Evolutionary conservation across 2,113 vertebrate species (phyloP), one percentile per base, ranked within the genome.

Genomic region (Hypomesus transpacificus): DNA sequence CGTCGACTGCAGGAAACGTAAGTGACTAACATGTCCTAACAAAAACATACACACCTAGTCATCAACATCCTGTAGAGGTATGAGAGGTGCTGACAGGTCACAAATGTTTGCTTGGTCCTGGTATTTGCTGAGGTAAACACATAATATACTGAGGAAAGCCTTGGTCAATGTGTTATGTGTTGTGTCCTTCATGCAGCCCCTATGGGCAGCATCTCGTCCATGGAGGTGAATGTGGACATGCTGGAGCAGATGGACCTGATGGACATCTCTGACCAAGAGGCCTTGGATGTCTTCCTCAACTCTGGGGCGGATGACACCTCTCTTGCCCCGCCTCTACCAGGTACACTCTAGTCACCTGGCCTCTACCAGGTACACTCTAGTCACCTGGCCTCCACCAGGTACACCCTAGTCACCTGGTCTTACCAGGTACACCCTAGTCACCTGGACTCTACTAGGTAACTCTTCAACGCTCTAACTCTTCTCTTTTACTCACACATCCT

Each of bases 201-300:
- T 9, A 93, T 97, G 80, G 95, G 96, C 52, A 97, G 96, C 57
- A 96, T 97, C 81, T 97, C 96, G 0, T 97, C 95, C 51, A 97
- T 97, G 96, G 96, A 97, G 81, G 96, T 97, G 80, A 97, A 97
- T 0, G 95, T 97, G 85, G 96, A 97, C 73, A 91, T 93, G 39
- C 86, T 97, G 82, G 95, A 97, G 85, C 95, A 96, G 80, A 94
- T 97, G 90, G 96, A 97, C 57, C 83, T 97, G 78, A 93, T 95
- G 85, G 95, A 97, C 78, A 86, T 97, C 74, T 94, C 94, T 3
- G 96, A 97, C 84, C 95, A 95, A 72, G 96, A 97, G 67, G 93
- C 93, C 5, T 84, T 95, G 6, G 96, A 97, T 0, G 96, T 97
- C 66, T 97, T 97, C 86, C 89, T 97, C 65, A 93, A 93, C 79